Evolutionary conservation across 2,113 vertebrate genomes (phyloP).

Genomic region (Clarias gariepinus): DNA sequence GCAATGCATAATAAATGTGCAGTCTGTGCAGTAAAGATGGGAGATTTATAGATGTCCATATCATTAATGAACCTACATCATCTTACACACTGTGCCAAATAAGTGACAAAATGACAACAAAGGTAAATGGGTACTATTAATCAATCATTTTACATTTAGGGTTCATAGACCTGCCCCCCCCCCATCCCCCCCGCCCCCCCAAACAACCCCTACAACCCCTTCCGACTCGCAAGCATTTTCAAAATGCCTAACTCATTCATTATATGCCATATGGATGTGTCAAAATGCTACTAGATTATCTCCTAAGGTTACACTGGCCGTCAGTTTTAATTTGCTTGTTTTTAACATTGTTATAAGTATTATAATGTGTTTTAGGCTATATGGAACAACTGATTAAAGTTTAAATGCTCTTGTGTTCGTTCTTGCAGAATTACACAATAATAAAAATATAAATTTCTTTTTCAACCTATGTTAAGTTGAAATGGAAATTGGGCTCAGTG

Average conservation of each 20-base stretch:
- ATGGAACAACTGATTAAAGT: neutral
- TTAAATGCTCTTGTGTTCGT: neutral
- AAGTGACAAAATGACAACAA: neutral
- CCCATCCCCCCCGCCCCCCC: no score
- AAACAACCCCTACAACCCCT: no score
- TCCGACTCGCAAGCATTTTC: neutral
- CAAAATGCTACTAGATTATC: neutral
- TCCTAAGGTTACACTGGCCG: neutral
- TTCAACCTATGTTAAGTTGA: neutral
- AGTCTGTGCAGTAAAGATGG: neutral
- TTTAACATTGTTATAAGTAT: neutral
- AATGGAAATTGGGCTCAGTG: neutral
- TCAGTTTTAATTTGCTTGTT: neutral
- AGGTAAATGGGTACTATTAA: neutral
- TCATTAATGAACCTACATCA: neutral
- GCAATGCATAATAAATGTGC: neutral
- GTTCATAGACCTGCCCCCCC: neutral
- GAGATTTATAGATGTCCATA: neutral
- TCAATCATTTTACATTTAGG: neutral
- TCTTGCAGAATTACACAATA: neutral
- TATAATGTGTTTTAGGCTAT: neutral
- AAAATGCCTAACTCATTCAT: neutral
- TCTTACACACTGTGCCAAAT: neutral
- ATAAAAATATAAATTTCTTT: neutral
- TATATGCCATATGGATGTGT: neutral